A percentile compares a stretch with the other conserved stretches of the same genome.
Evolutionary conservation across 1,140 invertebrate genomes (phyloP).

Genomic region (Drosophila bocqueti): DNA sequence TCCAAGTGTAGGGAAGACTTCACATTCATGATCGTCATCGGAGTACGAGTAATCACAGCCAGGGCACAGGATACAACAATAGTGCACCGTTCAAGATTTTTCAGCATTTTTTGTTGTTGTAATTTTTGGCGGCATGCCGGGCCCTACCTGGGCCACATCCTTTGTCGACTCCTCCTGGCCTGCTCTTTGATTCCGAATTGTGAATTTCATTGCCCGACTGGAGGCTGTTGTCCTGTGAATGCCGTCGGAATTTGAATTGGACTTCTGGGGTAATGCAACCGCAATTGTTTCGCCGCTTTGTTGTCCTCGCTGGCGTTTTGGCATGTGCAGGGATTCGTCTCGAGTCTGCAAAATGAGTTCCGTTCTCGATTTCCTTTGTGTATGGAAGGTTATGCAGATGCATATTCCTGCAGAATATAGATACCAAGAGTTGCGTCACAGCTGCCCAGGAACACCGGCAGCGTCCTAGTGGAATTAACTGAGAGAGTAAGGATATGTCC

Average conservation of each 20-base stretch:
- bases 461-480: slow-evolving; percentile 11
- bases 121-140: slow-evolving; percentile 69
- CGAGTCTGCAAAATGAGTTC: slow-evolving; percentile 61
- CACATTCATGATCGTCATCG: slow-evolving; percentile 47
- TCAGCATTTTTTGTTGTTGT: slow-evolving; percentile 26
- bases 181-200: slow-evolving; percentile 66
- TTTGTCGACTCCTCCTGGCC: slow-evolving; percentile 53
- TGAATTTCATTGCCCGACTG: slow-evolving; percentile 60
- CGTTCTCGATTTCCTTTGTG: slow-evolving; percentile 19
- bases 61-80: slow-evolving; percentile 58
- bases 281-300: slow-evolving; percentile 68
- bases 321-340: slow-evolving; percentile 71
- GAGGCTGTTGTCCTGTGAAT: slow-evolving; percentile 31
- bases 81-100: slow-evolving; percentile 67
- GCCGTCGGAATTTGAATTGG: slow-evolving; percentile 42
- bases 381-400: slow-evolving; percentile 50
- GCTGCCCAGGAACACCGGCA: slow-evolving; percentile 41
- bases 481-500: neutral
- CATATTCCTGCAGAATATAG: slow-evolving; percentile 34
- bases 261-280: slow-evolving; percentile 70
- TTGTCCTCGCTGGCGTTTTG: slow-evolving; percentile 63
- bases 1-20: slow-evolving; percentile 23
- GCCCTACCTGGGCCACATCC: slow-evolving; percentile 61
- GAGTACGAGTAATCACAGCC: slow-evolving; percentile 68
- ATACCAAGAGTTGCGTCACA: slow-evolving; percentile 60